Conservation (phyloP, 2,797 vertebrate species). For the Bucorvus abyssinicus region DNA sequence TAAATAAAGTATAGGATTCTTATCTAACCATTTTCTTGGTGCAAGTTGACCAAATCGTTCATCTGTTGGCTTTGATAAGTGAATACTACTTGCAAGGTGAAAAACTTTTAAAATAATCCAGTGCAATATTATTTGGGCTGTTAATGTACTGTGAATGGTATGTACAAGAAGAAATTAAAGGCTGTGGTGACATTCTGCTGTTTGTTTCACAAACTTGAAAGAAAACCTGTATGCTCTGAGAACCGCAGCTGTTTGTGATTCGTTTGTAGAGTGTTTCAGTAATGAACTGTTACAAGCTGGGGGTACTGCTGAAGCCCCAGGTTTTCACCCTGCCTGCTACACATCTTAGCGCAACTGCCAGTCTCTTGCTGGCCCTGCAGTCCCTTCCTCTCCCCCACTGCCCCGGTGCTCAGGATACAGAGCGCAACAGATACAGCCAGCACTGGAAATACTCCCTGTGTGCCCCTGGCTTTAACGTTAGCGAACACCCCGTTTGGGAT, state of each 20-base stretch:
- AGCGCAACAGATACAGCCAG: fast-evolving
- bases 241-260: slow-evolving; percentile 37
- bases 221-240: slow-evolving; percentile 3
- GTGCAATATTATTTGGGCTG: slow-evolving; percentile 62
- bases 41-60: slow-evolving; percentile 64
- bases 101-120: slow-evolving; percentile 24
- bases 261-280: neutral
- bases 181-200: slow-evolving; percentile 66
- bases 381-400: neutral
- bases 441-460: fast-evolving
- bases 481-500: fast-evolving
- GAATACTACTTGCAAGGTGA: slow-evolving; percentile 32
- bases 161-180: slow-evolving; percentile 56
- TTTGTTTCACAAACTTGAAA: slow-evolving; percentile 67
- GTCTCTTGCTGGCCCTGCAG: neutral
- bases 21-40: slow-evolving; percentile 32
- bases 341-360: neutral
- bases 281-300: neutral
- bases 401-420: neutral
- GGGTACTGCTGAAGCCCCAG: neutral
- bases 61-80: slow-evolving; percentile 39
- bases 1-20: slow-evolving; percentile 12
- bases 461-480: neutral
- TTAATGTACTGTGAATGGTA: slow-evolving; percentile 63
- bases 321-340: neutral